These are phyloP conservation scores for Speoplatyrhinus poulsoni DNA, from an alignment of 2,113 vertebrate genomes.

Conservation along the genomic window DNA sequence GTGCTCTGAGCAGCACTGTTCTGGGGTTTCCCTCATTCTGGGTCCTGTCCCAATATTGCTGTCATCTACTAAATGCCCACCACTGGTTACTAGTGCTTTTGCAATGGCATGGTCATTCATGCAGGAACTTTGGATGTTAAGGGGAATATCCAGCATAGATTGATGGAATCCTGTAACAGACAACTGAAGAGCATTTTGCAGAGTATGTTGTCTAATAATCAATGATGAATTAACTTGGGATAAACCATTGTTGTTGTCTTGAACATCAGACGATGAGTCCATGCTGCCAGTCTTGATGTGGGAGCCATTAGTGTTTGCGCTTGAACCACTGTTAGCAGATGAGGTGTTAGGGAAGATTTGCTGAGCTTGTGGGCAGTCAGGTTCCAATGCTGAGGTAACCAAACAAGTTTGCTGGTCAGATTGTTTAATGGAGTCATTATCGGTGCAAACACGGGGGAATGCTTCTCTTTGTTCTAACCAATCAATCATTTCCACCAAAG, in stretches of 20 bases:
- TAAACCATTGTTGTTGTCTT: not conserved
- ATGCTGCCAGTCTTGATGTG: not conserved
- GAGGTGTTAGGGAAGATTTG: conserved; percentile 12
- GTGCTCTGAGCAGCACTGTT: conserved; percentile 2
- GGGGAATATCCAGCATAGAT: not conserved
- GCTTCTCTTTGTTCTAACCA: conserved; percentile 1
- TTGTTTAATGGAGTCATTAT: conserved; percentile 15
- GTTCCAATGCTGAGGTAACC: not conserved
- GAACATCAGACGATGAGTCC: conserved; percentile 1
- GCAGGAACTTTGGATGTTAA: conserved; percentile 2
- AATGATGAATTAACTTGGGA: conserved; percentile 8
- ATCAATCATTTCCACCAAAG: conserved; percentile 9
- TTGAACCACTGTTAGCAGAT: not conserved
- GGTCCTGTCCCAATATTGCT: not conserved
- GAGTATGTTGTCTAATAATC: conserved; percentile 11
- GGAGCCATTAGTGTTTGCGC: conserved; percentile 1
- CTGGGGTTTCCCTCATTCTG: not conserved
- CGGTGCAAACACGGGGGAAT: not conserved
- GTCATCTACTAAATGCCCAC: conserved; percentile 2
- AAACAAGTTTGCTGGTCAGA: conserved; percentile 2
- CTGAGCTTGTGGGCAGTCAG: not conserved
- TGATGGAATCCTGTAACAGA: not conserved
- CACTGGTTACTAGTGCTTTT: not conserved
- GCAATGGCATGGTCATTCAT: not conserved
- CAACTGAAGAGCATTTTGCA: not conserved